Base-by-base conservation (phyloP, 2,113 vertebrate species). In the Craseonycteris thonglongyai region DNA sequence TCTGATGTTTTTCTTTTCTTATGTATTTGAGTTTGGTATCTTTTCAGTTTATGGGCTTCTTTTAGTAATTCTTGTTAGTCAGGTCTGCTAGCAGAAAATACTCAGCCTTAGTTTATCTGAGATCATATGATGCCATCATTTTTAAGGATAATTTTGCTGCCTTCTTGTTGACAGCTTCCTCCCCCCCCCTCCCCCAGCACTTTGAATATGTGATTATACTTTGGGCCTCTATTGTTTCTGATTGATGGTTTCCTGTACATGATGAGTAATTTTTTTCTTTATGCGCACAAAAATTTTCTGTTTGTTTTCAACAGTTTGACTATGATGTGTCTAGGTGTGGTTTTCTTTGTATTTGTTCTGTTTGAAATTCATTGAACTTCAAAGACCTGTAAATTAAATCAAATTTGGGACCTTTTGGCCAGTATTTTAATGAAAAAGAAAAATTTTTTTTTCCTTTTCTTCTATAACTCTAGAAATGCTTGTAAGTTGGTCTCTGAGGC, bases 301-400 rank as follows among this genome's bases (percentile, higher is more conserved):
- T 86, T 96, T 96, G 68, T 65, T 95, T 88, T 95, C 19, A 69
- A 0, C 18, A 51, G 6, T 96, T 83, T 79, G 38, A 69, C n/a
- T 84, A 3, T 68, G 22, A n/a, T 59, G 18, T 85, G 14, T 66
- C 9, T 85, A 65, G 33, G 35, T 84, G 16, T 90, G 35, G 54
- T 1, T 69, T 24, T 84, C 35, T 93, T 80, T 80, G 35, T 71
- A n/a, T 91, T 90, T 95, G 30, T 94, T 30, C 7, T 49, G 16
- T 6, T 74, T 65, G 16, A 91, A 68, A 38, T 66, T 96, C 38
- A 47, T 56, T 91, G 40, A 91, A 47, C 28, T 78, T 51, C n/a
- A 58, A 87, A 69, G 56, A 40, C 83, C 16, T 94, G 24, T 90
- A 83, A 38, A 65, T 71, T 86, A 66, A 58, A n/a, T 74, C 28